Conservation (phyloP, 1,140 invertebrate species). For the Macrosteles quadrilineatus region DNA sequence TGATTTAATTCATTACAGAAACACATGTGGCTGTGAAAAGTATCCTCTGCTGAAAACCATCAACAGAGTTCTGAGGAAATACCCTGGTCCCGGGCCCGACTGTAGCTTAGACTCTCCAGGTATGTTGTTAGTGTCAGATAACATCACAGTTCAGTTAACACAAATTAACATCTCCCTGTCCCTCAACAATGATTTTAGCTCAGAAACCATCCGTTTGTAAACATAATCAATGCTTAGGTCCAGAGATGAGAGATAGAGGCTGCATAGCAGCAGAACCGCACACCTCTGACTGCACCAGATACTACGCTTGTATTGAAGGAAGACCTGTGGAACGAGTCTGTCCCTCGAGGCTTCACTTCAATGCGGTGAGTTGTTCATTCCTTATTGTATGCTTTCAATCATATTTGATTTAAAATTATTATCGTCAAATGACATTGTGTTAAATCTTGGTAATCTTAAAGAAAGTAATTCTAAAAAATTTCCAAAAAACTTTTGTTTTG, state of each 20-base stretch:
- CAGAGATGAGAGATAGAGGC: neutral
- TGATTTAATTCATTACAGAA: no score
- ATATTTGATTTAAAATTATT: neutral
- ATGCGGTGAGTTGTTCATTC: conserved; percentile 52
- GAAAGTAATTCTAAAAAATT: neutral
- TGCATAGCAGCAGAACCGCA: conserved; percentile 41
- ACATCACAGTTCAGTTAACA: no score
- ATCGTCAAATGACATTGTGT: neutral
- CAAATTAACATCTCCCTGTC: no score
- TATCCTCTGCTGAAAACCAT: conserved; percentile 79
- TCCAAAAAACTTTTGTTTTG: no score
- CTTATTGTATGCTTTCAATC: neutral
- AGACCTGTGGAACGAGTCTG: conserved; percentile 65
- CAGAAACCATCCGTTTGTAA: no score
- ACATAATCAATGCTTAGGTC: neutral
- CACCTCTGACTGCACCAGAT: conserved; percentile 74
- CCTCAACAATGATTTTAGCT: no score
- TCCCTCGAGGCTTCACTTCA: conserved; percentile 72
- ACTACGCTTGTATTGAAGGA: conserved; percentile 77
- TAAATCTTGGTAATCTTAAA: neutral
- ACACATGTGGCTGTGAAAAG: conserved; percentile 69
- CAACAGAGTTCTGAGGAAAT: conserved; percentile 69
- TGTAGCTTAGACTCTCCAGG: conserved; percentile 41
- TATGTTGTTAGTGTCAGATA: neutral
- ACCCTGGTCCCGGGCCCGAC: conserved; percentile 50